Conservation (phyloP, 2,888 invertebrate species). For the Neria commutata region DNA sequence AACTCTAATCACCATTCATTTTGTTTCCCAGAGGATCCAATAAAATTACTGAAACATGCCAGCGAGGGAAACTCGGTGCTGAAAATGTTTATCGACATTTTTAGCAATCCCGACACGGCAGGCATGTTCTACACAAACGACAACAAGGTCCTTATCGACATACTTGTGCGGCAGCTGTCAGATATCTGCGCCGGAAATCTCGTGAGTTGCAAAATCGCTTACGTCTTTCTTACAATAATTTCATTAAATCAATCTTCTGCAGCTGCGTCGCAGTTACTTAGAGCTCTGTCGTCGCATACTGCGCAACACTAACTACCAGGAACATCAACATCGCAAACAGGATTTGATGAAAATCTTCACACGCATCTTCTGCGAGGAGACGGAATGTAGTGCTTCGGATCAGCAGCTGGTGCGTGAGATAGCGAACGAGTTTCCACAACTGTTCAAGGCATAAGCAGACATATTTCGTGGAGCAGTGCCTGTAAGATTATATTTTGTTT, state of each 20-base stretch:
- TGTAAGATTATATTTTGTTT: too few relatives aligned
- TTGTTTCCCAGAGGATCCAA: slow-evolving; percentile 68
- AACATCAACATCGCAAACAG: slow-evolving; percentile 79
- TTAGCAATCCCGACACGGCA: slow-evolving; percentile 78
- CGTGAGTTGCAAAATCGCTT: slow-evolving; percentile 63
- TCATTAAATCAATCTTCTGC: slow-evolving; percentile 33
- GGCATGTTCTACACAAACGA: slow-evolving; percentile 94
- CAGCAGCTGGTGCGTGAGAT: slow-evolving; percentile 81
- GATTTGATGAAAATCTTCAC: slow-evolving; percentile 86
- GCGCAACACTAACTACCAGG: slow-evolving; percentile 79
- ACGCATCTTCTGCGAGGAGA: slow-evolving; percentile 84
- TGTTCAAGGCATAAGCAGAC: slow-evolving; percentile 69
- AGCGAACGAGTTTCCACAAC: slow-evolving; percentile 83
- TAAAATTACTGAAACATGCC: slow-evolving; percentile 79
- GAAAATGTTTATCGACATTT: slow-evolving; percentile 87
- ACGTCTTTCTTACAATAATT: not conserved
- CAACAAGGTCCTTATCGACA: slow-evolving; percentile 90
- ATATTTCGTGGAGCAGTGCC: not conserved
- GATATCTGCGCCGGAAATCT: slow-evolving; percentile 87
- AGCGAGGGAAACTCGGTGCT: slow-evolving; percentile 83
- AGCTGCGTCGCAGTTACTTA: slow-evolving; percentile 80
- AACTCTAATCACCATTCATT: not conserved
- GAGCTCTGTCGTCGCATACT: slow-evolving; percentile 80
- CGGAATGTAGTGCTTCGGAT: slow-evolving; percentile 74
- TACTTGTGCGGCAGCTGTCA: slow-evolving; percentile 86